A percentile compares a stretch with the other conserved stretches of the same genome.
phyloP scores from a whole-genome alignment of 2,113 vertebrate species.

The Corythaixoides concolor region DNA sequence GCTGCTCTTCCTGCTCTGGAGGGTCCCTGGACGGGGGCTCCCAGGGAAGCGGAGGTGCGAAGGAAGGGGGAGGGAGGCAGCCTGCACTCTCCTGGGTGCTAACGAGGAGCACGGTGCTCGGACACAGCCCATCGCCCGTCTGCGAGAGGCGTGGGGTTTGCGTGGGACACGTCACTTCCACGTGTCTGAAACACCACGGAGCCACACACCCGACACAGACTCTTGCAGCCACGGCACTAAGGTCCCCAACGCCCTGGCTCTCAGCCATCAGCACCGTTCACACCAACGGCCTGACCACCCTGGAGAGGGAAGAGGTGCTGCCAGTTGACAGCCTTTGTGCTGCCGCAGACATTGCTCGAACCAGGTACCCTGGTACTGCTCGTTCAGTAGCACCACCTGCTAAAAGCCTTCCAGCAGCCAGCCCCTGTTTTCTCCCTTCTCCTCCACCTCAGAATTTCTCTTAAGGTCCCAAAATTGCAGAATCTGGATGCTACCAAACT shows the following conservation, averaged over 20 bases:
- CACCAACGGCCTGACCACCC: too few relatives aligned
- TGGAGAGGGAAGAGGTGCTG: neutral
- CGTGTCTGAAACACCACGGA: neutral
- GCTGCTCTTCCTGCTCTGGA: neutral
- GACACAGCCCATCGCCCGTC: accelerated
- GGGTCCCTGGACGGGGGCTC: neutral
- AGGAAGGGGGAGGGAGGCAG: neutral
- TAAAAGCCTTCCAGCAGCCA: neutral
- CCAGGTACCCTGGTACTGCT: neutral
- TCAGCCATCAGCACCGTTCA: neutral
- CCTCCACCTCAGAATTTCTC: neutral
- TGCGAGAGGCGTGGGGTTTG: neutral
- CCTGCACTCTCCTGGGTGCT: neutral
- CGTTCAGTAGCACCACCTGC: neutral
- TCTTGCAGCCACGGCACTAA: neutral
- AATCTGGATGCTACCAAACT: neutral
- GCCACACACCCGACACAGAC: neutral
- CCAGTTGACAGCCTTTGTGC: neutral
- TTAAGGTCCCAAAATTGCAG: neutral
- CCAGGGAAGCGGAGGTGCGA: neutral
- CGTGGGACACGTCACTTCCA: neutral
- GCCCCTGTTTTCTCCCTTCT: neutral
- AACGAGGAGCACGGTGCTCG: accelerated
- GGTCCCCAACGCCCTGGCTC: accelerated
- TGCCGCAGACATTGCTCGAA: accelerated